Evolutionary conservation across 1,140 invertebrate species (phyloP), one percentile per base, ranked within the genome.

Genomic region (Meloidogyne exigua): DNA sequence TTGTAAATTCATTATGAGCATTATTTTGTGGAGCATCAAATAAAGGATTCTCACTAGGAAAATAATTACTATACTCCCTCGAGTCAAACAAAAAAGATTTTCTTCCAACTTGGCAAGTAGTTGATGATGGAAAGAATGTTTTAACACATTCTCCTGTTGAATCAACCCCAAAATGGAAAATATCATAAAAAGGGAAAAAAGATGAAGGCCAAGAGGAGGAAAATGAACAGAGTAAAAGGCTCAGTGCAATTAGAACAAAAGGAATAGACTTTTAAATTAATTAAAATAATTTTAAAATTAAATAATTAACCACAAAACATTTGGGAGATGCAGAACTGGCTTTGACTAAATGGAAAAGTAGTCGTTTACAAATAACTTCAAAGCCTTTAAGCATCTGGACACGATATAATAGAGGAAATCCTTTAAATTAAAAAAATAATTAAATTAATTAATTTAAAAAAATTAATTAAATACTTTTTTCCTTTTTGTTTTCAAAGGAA

Each of bases 311-410:
- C 12, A 28, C 21, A 32, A 73, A 73, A 62, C 62, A 65, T 42
- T 73, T 73, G 26, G 71, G 71, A 62, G 65, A 36, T 23, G 57
- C 32, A 21, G 71, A 57, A 36, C 71, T 62, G 7, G 71, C 57
- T 65, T 73, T 73, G 11, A 73, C 71, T 65, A 73, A 25, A n/a
- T 73, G 71, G 57, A 73, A 73, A 21, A 73, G 25, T 36, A 73
- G 39, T 7, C 71, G 42, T 73, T 73, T 73, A 36, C 57, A 64
- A 36, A 65, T 28, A 15, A 73, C 71, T 64, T 73, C 71, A n/a
- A 73, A 39, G 12, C 71, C 62, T 23, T 65, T 62, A 12, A 73
- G 71, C 71, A 73, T 26, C 39, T 73, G 71, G 57, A 73, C 65
- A 64, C 65, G 62, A 39, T 73, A 73, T 13, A 73, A 13, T 23